phyloP scores from a whole-genome alignment of 2,888 invertebrate genomes.

The Harpalus rubripes region DNA sequence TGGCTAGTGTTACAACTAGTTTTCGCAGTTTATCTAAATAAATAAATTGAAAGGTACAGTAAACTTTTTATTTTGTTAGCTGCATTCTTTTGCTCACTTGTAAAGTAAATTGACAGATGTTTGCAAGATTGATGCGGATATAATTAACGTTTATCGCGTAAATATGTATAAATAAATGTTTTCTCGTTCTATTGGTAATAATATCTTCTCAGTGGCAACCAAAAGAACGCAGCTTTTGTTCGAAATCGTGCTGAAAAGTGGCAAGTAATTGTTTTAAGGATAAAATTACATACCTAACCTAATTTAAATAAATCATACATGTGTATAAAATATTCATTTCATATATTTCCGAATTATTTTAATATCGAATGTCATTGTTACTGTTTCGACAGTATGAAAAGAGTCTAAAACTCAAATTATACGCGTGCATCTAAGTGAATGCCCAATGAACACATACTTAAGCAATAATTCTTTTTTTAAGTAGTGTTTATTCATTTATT shows the following conservation, averaged over 20 bases:
- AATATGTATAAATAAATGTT: slow-evolving; percentile 55
- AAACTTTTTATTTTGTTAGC: slow-evolving; percentile 15
- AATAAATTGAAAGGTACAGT: not conserved
- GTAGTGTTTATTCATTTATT: slow-evolving; percentile 5
- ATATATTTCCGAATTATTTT: slow-evolving; percentile 28
- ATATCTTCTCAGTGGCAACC: slow-evolving; percentile 52
- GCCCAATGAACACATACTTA: slow-evolving; percentile 17
- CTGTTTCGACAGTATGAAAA: slow-evolving; percentile 26
- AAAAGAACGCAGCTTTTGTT: slow-evolving; percentile 50
- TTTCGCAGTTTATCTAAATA: slow-evolving; percentile 7
- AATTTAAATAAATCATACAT: slow-evolving; percentile 47
- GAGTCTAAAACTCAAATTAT: slow-evolving; percentile 50
- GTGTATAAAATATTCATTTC: slow-evolving; percentile 35
- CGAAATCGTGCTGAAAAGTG: slow-evolving; percentile 33
- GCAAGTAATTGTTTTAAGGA: slow-evolving; percentile 41
- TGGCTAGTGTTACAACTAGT: slow-evolving; percentile 8
- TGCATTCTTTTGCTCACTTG: slow-evolving; percentile 38
- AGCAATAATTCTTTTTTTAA: slow-evolving; percentile 7
- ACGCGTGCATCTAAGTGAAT: slow-evolving; percentile 3
- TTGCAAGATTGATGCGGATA: slow-evolving; percentile 22
- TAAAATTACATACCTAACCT: slow-evolving; percentile 33
- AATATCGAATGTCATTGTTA: slow-evolving; percentile 51
- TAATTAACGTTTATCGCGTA: slow-evolving; percentile 35
- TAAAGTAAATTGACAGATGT: slow-evolving; percentile 34
- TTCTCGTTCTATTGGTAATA: slow-evolving; percentile 52